Conservation (phyloP, 2,888 invertebrate genomes). For the Volucella inflata region DNA sequence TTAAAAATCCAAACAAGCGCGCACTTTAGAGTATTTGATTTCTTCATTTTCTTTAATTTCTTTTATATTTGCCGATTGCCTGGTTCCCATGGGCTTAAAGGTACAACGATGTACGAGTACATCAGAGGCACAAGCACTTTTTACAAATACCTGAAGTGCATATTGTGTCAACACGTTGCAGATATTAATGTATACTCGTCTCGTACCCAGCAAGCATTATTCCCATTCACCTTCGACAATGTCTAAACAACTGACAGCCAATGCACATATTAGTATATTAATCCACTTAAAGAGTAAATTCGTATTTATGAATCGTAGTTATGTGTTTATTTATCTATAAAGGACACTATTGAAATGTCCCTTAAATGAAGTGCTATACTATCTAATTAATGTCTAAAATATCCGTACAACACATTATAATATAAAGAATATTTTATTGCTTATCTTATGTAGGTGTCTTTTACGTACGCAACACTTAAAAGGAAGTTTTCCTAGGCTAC, state of each 20-base stretch:
- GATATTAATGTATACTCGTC: slow-evolving; percentile 49
- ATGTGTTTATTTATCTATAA: too few relatives aligned
- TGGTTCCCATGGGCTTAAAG: slow-evolving; percentile 57
- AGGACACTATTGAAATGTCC: too few relatives aligned
- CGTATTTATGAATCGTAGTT: too few relatives aligned
- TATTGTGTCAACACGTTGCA: slow-evolving; percentile 63
- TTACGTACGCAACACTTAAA: too few relatives aligned
- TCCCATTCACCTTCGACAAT: slow-evolving; percentile 50
- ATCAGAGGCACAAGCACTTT: slow-evolving; percentile 32
- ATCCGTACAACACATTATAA: too few relatives aligned
- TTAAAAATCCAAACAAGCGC: slow-evolving; percentile 48
- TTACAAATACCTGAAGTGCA: slow-evolving; percentile 46
- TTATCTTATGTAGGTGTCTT: too few relatives aligned
- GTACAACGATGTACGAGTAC: slow-evolving; percentile 26
- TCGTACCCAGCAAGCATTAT: slow-evolving; percentile 47
- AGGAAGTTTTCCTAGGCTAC: too few relatives aligned
- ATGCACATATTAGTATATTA: background rate
- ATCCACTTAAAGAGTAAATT: too few relatives aligned
- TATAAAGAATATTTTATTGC: too few relatives aligned
- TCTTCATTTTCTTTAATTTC: slow-evolving; percentile 65
- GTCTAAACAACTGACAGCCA: slow-evolving; percentile 17
- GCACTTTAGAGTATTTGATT: slow-evolving; percentile 66
- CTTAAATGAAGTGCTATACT: too few relatives aligned
- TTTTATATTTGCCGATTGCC: slow-evolving; percentile 59
- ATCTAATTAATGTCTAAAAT: too few relatives aligned